Percentiles rank a stretch among this genome's conserved stretches.
These are phyloP conservation scores for Hydropsyche tenuis DNA, from an alignment of 1,140 invertebrate species.

Conservation along the genomic window DNA sequence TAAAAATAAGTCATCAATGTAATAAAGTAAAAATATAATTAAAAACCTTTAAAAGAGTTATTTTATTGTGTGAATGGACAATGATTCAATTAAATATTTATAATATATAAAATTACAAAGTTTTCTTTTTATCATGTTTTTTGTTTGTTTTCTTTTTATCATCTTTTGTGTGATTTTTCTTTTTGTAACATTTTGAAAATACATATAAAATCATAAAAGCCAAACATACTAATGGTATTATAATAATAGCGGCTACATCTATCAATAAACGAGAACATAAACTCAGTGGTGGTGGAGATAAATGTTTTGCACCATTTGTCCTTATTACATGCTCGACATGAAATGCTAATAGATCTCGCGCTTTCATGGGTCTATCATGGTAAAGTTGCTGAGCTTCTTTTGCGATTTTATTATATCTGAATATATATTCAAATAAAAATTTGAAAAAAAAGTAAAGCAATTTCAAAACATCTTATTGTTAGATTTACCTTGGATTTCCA, in stretches of 20 bases:
- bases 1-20: no score
- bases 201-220: background rate
- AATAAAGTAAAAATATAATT: no score
- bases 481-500: slow-evolving; percentile 20
- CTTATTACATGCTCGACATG: slow-evolving; percentile 40
- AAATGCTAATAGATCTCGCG: slow-evolving; percentile 29
- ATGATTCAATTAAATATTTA: no score
- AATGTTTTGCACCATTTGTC: slow-evolving; percentile 33
- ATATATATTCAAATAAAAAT: background rate
- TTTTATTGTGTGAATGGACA: no score
- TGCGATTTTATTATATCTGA: background rate
- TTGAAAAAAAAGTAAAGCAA: no score
- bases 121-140: background rate
- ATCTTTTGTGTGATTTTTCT: background rate
- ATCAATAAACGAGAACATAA: slow-evolving; percentile 27
- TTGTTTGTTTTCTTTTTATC: background rate
- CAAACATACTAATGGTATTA: slow-evolving; percentile 1
- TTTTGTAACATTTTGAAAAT: background rate
- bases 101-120: no score
- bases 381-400: background rate
- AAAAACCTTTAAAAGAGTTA: no score
- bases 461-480: no score
- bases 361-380: slow-evolving; percentile 39
- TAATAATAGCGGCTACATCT: slow-evolving; percentile 32
- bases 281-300: slow-evolving; percentile 11